Evolutionary conservation across 2,113 vertebrate species (phyloP), one percentile per base, ranked within the genome.

Genomic region (Pelmatolapia mariae): DNA sequence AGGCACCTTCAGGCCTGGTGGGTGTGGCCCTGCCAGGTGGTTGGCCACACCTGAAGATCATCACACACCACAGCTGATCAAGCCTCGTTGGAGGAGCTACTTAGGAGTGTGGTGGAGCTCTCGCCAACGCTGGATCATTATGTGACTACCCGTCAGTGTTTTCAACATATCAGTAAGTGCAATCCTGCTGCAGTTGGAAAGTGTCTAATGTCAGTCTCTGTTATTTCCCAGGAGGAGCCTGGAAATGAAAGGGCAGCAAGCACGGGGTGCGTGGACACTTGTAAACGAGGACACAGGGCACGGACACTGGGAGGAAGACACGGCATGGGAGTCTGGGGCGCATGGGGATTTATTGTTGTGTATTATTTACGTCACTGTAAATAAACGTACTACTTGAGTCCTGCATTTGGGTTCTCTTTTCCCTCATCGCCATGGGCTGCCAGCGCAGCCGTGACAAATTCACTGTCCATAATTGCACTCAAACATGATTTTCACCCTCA

Each of bases 281-380:
- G 53, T 4, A 24, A 24, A 2, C 1, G 1, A 7, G 1, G 53
- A 1, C 43, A 3, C 53, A 24, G n/a, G n/a, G 53, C 53, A 54
- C 0, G 6, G 53, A 56, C 22, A 7, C 53, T 56, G 53, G 22
- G 53, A 56, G 53, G 53, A 56, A 56, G 53, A 56, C 53, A 56
- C 2, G 6, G 2, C 22, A 56, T 2, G 53, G 53, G 53, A 56
- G 53, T 56, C 53, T 56, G 53, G 53, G 6, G 53, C 1, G 0
- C 11, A 56, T 1, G 2, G 22, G 53, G 53, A 56, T 56, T 56
- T 56, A 56, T 13, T 56, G 53, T 24, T 56, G 53, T 56, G 53
- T 3, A 24, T 56, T 56, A 56, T 56, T 56, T 56, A 13, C 0
- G 4, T 56, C 53, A 56, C 53, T 56, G 53, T 24, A 56, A 24